phyloP scores from a whole-genome alignment of 2,113 vertebrate species.

The Cinclus mexicanus region DNA sequence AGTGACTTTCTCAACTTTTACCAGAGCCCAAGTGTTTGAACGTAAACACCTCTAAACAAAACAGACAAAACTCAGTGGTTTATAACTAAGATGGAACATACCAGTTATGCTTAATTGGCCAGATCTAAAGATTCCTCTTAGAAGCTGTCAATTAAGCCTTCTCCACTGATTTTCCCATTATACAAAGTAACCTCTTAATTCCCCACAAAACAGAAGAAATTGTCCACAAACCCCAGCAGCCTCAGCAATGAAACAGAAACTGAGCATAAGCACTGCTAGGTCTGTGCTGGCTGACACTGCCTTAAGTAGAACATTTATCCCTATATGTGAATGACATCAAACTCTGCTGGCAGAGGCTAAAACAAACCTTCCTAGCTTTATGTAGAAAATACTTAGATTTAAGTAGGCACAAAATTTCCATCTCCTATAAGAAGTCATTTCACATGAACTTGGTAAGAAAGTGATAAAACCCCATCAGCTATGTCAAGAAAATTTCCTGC shows the following conservation, averaged over 20 bases:
- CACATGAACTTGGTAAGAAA: background rate
- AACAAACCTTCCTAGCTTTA: background rate
- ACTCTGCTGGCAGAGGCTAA: background rate
- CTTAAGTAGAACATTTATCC: background rate
- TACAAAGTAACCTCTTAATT: background rate
- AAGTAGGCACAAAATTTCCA: background rate
- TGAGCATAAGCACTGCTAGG: background rate
- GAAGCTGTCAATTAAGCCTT: background rate
- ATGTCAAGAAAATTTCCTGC: background rate
- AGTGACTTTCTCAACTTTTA: background rate
- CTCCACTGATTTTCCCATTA: background rate
- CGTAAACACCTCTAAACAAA: background rate
- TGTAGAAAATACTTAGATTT: background rate
- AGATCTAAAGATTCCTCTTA: background rate
- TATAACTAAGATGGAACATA: background rate
- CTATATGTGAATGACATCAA: background rate
- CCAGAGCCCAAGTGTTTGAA: background rate
- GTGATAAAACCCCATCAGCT: background rate
- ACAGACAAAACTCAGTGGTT: background rate
- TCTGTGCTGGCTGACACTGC: background rate
- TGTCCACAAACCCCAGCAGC: background rate
- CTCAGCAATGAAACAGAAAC: background rate
- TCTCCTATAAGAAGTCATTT: background rate
- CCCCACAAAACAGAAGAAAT: background rate
- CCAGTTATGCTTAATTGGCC: background rate